These are phyloP conservation scores for Erebia ligea DNA, from an alignment of 2,888 invertebrate species.

Conservation along the genomic window DNA sequence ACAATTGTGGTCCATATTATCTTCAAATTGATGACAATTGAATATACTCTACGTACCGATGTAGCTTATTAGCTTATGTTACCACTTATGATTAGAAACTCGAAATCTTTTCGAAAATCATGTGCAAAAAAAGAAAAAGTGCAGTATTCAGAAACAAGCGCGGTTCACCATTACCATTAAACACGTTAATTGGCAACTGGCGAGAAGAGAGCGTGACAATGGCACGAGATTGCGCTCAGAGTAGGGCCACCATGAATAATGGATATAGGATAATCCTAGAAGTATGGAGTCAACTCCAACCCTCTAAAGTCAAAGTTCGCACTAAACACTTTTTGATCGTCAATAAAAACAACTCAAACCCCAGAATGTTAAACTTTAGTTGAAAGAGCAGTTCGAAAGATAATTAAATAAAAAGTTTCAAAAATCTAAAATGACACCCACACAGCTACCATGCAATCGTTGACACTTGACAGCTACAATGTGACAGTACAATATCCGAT, in stretches of 20 bases:
- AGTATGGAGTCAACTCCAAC: no score
- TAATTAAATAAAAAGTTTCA: no score
- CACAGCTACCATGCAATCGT: no score
- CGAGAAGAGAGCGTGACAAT: constrained; percentile 67
- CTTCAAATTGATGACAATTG: not conserved
- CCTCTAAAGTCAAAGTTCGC: no score
- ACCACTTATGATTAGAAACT: not conserved
- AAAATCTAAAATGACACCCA: no score
- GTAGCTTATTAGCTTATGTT: not conserved
- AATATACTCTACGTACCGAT: no score
- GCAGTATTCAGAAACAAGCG: constrained; percentile 20
- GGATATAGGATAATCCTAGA: constrained; percentile 21
- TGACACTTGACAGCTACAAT: no score
- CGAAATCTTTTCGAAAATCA: constrained; percentile 9
- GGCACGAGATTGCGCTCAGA: constrained; percentile 30
- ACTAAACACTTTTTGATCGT: no score
- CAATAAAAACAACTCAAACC: no score
- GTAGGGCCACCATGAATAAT: not conserved
- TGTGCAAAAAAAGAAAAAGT: constrained; percentile 30
- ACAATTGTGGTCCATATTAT: no score
- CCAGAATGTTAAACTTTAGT: not conserved
- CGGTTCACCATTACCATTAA: constrained; percentile 52
- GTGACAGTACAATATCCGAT: no score
- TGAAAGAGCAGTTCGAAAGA: no score
- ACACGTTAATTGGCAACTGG: constrained; percentile 58